A percentile compares a stretch with the other conserved stretches of the same genome.
Conservation (phyloP, 2,797 vertebrate genomes). For the Muscicapa comitata region DNA sequence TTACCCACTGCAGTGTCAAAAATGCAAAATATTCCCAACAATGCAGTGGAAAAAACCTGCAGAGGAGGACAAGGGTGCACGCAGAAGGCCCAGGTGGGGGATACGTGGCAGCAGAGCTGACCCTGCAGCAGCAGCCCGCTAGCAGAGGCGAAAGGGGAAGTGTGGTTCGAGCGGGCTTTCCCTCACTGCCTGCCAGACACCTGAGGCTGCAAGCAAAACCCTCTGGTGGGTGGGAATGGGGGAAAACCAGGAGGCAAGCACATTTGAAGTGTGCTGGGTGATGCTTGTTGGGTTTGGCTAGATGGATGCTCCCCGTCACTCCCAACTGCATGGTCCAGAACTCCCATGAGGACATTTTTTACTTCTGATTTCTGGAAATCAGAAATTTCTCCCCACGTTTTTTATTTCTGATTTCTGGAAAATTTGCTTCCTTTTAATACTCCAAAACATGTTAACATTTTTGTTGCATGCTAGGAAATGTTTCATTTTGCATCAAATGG, state of each 20-base stretch:
- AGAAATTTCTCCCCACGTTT: neutral
- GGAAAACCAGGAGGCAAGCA: neutral
- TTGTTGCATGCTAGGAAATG: neutral
- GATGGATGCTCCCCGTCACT: neutral
- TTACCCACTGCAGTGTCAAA: neutral
- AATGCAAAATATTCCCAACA: neutral
- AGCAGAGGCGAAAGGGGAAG: conserved; percentile 70
- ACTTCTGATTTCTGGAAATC: neutral
- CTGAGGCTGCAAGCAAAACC: conserved; percentile 59
- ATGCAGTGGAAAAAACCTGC: neutral
- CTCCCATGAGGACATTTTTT: neutral
- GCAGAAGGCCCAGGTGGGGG: neutral
- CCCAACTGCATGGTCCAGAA: neutral
- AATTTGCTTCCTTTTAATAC: neutral
- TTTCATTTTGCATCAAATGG: neutral
- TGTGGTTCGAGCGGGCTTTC: conserved; percentile 54
- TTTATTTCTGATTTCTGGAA: neutral
- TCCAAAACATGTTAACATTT: neutral
- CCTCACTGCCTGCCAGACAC: conserved; percentile 36
- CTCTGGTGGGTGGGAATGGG: neutral
- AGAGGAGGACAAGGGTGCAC: neutral
- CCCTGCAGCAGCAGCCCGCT: neutral
- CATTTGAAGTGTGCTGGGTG: neutral
- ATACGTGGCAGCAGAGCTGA: accelerated
- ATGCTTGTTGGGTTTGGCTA: neutral